phyloP scores from a whole-genome alignment of 1,140 invertebrate species.

The Oedothorax gibbosus region DNA sequence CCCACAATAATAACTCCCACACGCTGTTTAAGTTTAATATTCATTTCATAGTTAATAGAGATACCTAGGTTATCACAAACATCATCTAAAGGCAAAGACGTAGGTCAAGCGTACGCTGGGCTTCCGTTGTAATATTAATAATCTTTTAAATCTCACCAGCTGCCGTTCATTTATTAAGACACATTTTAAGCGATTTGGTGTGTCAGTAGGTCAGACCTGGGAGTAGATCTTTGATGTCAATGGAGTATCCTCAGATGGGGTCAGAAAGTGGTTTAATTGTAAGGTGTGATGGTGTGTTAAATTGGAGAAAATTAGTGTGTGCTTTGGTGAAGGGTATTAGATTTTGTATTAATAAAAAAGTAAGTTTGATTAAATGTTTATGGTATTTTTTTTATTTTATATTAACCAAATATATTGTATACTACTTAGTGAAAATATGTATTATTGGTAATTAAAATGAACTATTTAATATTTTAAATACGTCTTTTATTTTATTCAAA shows the following conservation, averaged over 20 bases:
- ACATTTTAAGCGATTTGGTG: not conserved
- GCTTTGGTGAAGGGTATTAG: not conserved
- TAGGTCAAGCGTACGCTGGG: not conserved
- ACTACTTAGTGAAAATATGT: too few relatives aligned
- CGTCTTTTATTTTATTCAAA: too few relatives aligned
- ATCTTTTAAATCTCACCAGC: not conserved
- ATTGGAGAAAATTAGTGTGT: not conserved
- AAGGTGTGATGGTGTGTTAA: not conserved
- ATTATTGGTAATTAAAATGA: too few relatives aligned
- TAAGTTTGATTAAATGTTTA: too few relatives aligned
- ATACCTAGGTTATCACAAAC: not conserved
- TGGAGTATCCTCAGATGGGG: not conserved
- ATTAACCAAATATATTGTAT: too few relatives aligned
- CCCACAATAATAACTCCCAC: too few relatives aligned
- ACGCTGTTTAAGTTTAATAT: too few relatives aligned
- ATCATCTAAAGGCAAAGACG: not conserved
- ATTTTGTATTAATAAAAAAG: too few relatives aligned
- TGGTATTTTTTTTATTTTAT: too few relatives aligned
- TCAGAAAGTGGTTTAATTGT: not conserved
- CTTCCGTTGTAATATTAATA: not conserved
- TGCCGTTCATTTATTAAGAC: not conserved
- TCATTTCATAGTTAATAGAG: too few relatives aligned
- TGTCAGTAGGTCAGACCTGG: constrained; percentile 19
- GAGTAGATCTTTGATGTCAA: constrained; percentile 1
- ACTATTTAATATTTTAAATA: too few relatives aligned